Evolutionary conservation across 2,113 vertebrate species (phyloP).

Genomic region (Panurus biarmicus): DNA sequence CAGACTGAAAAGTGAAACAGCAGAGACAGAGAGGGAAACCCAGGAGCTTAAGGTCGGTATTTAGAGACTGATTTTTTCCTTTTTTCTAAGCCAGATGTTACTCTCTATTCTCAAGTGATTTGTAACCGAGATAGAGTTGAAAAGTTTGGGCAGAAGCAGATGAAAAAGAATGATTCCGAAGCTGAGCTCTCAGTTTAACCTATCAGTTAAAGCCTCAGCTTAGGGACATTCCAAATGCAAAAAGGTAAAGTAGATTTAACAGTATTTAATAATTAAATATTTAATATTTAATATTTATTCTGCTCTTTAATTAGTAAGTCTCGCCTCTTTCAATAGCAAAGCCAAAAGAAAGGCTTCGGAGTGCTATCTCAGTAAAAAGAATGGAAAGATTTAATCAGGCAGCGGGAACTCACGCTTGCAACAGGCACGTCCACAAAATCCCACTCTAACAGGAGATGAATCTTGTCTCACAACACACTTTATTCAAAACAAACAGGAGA

Average conservation of each 20-base stretch:
- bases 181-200: not conserved
- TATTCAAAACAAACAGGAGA: constrained; percentile 19
- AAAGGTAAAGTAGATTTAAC: not conserved
- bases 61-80: not conserved
- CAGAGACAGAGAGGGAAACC: not conserved
- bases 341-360: not conserved
- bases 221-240: not conserved
- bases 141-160: not conserved
- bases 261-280: no score
- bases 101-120: not conserved
- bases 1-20: not conserved
- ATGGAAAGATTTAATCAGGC: constrained; percentile 33
- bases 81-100: not conserved
- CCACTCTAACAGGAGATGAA: not conserved
- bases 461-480: not conserved
- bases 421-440: not conserved
- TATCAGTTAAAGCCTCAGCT: not conserved
- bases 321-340: not conserved
- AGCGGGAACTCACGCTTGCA: not conserved
- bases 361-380: not conserved
- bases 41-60: not conserved
- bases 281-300: not conserved
- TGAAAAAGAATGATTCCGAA: not conserved
- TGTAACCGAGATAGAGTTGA: not conserved
- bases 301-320: not conserved